Evolutionary conservation across 2,113 vertebrate species (phyloP).

Genomic region (Peromyscus polionotus): DNA sequence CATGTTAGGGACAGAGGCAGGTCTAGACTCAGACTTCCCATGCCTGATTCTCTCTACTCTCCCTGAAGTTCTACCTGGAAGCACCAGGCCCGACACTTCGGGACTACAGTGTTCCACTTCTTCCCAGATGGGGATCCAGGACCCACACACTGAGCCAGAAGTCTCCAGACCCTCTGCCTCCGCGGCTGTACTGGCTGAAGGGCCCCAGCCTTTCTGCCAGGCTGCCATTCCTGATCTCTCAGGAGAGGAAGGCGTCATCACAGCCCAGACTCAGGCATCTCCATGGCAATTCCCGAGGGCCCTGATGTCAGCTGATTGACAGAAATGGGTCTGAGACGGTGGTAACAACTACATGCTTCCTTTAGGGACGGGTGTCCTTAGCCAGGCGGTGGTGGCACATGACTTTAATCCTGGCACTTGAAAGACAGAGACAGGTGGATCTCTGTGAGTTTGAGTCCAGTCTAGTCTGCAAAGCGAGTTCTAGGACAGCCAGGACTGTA

Average conservation of each 20-base stretch:
- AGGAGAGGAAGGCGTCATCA: not conserved
- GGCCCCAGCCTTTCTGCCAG: not conserved
- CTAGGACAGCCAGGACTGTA: not conserved
- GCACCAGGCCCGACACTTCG: not conserved
- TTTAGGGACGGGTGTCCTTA: not conserved
- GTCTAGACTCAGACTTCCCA: not conserved
- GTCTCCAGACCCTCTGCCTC: not conserved
- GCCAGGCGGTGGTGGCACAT: not conserved
- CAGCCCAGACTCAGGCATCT: not conserved
- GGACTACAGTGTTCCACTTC: accelerated
- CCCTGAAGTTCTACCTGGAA: not conserved
- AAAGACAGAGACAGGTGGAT: not conserved
- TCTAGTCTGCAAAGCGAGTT: not conserved
- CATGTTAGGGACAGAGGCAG: not conserved
- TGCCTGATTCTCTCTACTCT: not conserved
- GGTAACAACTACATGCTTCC: not conserved
- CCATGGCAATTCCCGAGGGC: slow-evolving; percentile 1
- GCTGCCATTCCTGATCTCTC: not conserved
- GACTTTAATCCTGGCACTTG: not conserved
- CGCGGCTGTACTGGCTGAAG: accelerated
- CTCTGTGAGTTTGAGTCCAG: not conserved
- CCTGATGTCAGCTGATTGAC: not conserved
- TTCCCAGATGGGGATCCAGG: not conserved
- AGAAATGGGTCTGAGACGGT: accelerated
- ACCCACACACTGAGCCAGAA: not conserved